Evolutionary conservation across 2,797 vertebrate species (phyloP), one percentile per base, ranked within the genome.

Genomic region (Polyboroides typus): DNA sequence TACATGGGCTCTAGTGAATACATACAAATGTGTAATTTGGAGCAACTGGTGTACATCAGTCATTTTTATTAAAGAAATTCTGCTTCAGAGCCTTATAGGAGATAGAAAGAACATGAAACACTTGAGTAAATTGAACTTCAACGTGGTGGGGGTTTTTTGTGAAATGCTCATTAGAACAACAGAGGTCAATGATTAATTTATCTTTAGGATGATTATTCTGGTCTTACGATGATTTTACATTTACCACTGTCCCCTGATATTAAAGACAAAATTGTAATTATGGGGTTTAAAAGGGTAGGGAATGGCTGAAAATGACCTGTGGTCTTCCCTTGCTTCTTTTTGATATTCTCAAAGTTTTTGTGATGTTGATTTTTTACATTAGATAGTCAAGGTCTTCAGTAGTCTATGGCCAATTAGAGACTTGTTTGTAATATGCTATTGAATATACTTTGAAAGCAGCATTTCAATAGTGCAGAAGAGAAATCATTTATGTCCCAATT

Each of bases 11-110:
- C 75, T 63, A 75, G 68, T 81, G 90, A 96, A 81, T 86, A 67
- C 29, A 59, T 66, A 79, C 34, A 88, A 88, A 91, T 80, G 66
- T 56, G 81, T 82, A 80, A 93, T 96, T 96, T 95, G 84, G 84
- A 93, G 78, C 58, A 93, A 94, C 60, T 82, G 42, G 58, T 91
- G 81, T 88, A 70, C 76, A 89, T 83, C 47, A 93, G 92, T 96
- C 82, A 94, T 95, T 92, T 91, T 95, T 95, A 93, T 96, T 93
- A 90, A 91, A 80, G 72, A 75, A 96, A 94, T 15, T 91, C 73
- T 79, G 23, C 63, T 88, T 95, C 75, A 59, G n/a, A 94, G 86
- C 15, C 63, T 88, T 93, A 72, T 33, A 93, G 66, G 33, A 95
- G 68, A 62, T 22, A 67, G 22, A 85, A 94, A 82, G 82, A 95